Evolutionary conservation across 2,113 vertebrate genomes (phyloP).

Genomic region (Fregetta grallaria): DNA sequence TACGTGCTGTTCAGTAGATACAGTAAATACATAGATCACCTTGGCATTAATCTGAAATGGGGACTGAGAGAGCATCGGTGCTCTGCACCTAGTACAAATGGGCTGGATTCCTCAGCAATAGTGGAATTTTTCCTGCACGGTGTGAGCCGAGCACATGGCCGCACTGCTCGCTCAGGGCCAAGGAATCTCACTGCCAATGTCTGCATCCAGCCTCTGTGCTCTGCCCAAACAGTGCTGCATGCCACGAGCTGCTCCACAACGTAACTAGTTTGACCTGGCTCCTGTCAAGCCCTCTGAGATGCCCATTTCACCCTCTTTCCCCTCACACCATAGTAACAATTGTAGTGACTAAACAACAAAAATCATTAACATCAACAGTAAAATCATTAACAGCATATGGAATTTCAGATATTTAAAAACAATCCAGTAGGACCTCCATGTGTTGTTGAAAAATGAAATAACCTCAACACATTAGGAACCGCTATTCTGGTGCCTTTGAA

Average conservation of each 20-base stretch:
- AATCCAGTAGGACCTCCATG: neutral
- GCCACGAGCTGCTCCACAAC: neutral
- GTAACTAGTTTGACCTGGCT: neutral
- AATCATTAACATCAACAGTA: neutral
- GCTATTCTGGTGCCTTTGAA: neutral
- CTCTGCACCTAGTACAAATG: neutral
- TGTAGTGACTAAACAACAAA: neutral
- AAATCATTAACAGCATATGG: neutral
- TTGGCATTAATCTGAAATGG: neutral
- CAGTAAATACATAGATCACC: neutral
- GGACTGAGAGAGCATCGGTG: neutral
- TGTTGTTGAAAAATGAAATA: neutral
- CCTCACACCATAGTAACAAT: neutral
- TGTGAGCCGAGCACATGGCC: neutral
- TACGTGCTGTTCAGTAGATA: neutral
- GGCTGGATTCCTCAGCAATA: neutral
- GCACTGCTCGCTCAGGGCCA: neutral
- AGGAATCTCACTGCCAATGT: fast-evolving
- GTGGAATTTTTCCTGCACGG: neutral
- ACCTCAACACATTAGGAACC: neutral
- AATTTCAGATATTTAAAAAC: neutral
- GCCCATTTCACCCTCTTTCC: neutral
- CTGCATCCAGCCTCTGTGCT: neutral
- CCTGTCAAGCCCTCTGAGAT: neutral
- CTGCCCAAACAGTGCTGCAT: neutral